Percentiles rank a stretch among this genome's conserved stretches.
Evolutionary conservation across 2,113 vertebrate genomes (phyloP).

Genomic region (Anguilla rostrata): DNA sequence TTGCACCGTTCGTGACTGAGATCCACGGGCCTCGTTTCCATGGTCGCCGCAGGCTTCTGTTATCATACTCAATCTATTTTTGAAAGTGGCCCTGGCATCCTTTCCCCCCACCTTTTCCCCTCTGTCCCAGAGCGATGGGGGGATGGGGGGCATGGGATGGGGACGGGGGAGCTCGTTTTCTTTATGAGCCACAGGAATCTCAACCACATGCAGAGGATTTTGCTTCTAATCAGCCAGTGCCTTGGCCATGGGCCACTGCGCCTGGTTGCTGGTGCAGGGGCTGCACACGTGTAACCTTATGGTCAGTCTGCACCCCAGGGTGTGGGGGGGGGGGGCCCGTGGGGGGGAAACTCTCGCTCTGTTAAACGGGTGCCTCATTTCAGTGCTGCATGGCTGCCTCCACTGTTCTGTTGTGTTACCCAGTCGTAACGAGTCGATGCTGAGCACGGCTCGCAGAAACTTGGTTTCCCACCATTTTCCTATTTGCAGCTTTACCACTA

Average conservation of each 20-base stretch:
- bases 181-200: slow-evolving; percentile 14
- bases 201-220: slow-evolving; percentile 12
- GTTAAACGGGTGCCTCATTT: neutral
- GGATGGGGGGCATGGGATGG: neutral
- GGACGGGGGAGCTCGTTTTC: neutral
- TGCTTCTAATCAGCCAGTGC: neutral
- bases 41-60: neutral
- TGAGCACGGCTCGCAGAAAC: neutral
- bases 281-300: neutral
- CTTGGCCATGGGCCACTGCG: neutral
- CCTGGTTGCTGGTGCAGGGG: neutral
- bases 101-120: neutral
- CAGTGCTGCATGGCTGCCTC: neutral
- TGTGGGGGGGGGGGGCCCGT: neutral
- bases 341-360: neutral
- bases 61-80: neutral
- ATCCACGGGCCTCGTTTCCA: neutral
- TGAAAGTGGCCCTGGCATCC: neutral
- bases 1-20: neutral
- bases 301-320: neutral
- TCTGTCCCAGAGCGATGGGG: neutral
- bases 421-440: neutral
- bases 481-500: too few relatives aligned
- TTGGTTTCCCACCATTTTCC: neutral
- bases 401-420: neutral